Percentiles rank a stretch among this genome's conserved stretches.
Evolutionary conservation across 2,113 vertebrate species (phyloP).

Genomic region (Lagopus muta): DNA sequence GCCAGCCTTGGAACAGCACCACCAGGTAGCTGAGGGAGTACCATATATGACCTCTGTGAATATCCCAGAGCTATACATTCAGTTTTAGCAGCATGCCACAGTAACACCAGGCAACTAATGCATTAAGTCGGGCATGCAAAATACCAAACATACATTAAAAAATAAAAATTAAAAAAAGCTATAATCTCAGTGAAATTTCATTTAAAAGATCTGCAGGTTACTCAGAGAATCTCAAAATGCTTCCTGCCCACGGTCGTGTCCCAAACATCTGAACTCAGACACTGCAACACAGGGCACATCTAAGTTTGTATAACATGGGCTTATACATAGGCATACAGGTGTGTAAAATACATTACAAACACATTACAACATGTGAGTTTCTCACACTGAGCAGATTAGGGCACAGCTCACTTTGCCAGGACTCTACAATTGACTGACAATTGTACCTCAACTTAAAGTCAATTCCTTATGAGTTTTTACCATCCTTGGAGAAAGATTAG

Average conservation of each 20-base stretch:
- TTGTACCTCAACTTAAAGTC: background rate
- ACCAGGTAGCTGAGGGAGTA: slow-evolving; percentile 67
- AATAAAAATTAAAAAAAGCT: slow-evolving; percentile 10
- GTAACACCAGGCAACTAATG: slow-evolving; percentile 54
- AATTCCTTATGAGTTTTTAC: background rate
- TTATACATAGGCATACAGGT: background rate
- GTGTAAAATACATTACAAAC: accelerated
- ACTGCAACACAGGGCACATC: background rate
- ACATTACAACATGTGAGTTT: background rate
- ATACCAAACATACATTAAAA: slow-evolving; percentile 15
- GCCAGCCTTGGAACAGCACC: slow-evolving; percentile 60
- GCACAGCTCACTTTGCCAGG: background rate
- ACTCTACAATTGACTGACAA: background rate
- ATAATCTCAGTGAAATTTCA: slow-evolving; percentile 16
- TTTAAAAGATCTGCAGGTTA: background rate
- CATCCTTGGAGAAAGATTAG: background rate
- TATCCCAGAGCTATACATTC: slow-evolving; percentile 48
- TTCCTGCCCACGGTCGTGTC: background rate
- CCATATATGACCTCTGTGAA: slow-evolving; percentile 61
- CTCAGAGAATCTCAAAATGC: slow-evolving; percentile 11
- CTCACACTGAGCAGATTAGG: background rate
- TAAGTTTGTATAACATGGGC: too few species aligned
- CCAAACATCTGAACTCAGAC: accelerated
- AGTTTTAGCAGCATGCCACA: slow-evolving; percentile 33
- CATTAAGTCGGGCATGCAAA: slow-evolving; percentile 27